These are phyloP conservation scores for Pseudochromis fuscus DNA, from an alignment of 2,797 vertebrate species.

Conservation along the genomic window DNA sequence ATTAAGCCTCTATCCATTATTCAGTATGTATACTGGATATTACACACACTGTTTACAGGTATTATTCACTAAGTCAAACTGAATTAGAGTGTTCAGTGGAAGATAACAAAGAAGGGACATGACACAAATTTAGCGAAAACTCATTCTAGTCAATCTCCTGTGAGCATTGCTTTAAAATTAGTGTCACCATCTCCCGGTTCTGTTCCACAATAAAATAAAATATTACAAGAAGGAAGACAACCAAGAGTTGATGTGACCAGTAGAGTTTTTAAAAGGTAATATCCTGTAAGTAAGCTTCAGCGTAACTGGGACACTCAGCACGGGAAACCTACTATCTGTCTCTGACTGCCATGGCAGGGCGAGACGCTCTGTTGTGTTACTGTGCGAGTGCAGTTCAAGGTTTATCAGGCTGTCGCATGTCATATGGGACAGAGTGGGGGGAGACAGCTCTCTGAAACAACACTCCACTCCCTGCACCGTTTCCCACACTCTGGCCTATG, in stretches of 20 bases:
- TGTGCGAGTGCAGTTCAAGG: slow-evolving; percentile 11
- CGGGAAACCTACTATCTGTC: slow-evolving; percentile 32
- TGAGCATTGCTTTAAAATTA: no score
- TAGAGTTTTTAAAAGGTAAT: no score
- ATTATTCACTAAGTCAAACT: not conserved
- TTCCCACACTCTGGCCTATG: not conserved
- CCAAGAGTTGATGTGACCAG: no score
- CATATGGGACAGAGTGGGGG: slow-evolving; percentile 40
- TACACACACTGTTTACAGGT: not conserved
- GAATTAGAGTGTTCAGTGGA: no score
- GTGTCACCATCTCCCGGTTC: no score
- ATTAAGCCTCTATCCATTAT: not conserved
- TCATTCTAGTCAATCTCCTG: no score
- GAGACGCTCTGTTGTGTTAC: slow-evolving; percentile 22
- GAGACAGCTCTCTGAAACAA: slow-evolving; percentile 54
- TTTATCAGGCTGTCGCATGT: slow-evolving; percentile 60
- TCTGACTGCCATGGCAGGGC: not conserved
- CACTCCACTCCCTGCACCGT: slow-evolving; percentile 35
- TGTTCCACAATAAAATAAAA: not conserved
- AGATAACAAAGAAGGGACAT: not conserved
- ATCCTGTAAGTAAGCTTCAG: not conserved
- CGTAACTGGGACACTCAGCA: not conserved
- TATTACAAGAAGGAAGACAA: not conserved
- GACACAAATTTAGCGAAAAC: no score
- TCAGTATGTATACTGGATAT: not conserved